Evolutionary conservation across 2,113 vertebrate species (phyloP).

Genomic region (Hippolais icterina): DNA sequence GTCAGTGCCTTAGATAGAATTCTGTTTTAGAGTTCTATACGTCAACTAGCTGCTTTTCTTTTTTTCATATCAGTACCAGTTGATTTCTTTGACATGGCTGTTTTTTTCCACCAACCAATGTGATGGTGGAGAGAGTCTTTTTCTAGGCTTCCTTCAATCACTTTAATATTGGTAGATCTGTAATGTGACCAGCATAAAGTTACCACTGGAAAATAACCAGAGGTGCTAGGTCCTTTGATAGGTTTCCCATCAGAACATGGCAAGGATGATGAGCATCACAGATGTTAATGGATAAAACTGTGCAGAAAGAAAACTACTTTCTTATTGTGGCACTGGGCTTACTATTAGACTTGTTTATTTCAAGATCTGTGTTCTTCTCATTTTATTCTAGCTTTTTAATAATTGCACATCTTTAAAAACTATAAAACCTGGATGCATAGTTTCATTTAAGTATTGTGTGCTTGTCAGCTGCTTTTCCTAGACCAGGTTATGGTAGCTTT

Average conservation of each 20-base stretch:
- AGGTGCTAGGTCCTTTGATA: neutral
- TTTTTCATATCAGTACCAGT: neutral
- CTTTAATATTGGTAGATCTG: neutral
- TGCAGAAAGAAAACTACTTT: neutral
- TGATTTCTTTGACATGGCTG: neutral
- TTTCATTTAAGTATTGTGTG: fast-evolving
- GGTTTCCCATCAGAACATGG: neutral
- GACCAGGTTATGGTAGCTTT: neutral
- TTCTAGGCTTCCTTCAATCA: neutral
- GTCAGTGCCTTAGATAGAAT: neutral
- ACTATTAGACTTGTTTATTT: neutral
- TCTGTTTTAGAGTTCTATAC: neutral
- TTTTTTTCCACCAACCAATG: neutral
- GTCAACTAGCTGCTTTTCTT: neutral
- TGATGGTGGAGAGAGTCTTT: neutral
- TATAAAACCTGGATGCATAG: neutral
- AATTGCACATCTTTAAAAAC: neutral
- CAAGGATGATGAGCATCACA: neutral
- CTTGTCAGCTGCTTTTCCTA: neutral
- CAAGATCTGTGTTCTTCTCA: neutral
- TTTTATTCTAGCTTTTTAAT: neutral
- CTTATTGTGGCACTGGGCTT: neutral
- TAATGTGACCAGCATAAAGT: neutral
- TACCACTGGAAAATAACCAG: neutral
- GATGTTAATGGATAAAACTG: neutral